A percentile compares a stretch with the other conserved stretches of the same genome.
Conservation (phyloP, 2,797 vertebrate species). For the Alca torda region DNA sequence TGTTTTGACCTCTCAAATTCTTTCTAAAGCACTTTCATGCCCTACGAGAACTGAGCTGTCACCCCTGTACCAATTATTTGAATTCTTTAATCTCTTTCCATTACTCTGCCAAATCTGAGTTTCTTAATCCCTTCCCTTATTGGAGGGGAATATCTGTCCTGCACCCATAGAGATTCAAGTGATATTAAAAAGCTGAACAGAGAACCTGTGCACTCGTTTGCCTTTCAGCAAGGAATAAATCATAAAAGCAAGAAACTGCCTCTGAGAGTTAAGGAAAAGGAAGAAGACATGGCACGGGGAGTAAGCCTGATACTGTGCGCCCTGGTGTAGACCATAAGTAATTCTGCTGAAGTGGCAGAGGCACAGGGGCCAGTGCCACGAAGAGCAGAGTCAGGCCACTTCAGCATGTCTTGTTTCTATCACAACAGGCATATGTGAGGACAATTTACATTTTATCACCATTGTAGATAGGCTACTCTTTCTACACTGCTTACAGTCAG, state of each 20-base stretch:
- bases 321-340: neutral
- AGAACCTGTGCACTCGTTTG: neutral
- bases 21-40: constrained; percentile 1
- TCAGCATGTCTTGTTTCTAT: neutral
- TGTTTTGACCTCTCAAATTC: constrained; percentile 27
- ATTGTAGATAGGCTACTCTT: neutral
- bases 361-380: rapidly evolving
- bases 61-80: neutral
- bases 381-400: neutral
- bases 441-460: neutral
- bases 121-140: constrained; percentile 35
- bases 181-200: constrained; percentile 5
- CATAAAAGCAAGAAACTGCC: rapidly evolving
- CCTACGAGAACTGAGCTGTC: neutral
- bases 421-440: neutral
- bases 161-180: neutral
- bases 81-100: constrained; percentile 33
- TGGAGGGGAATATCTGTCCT: constrained; percentile 4
- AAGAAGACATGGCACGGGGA: neutral
- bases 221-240: constrained; percentile 9
- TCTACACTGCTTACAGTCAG: neutral
- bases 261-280: neutral
- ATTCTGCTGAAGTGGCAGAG: neutral
- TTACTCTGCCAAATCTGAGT: constrained; percentile 30
- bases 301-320: neutral